Base-by-base conservation (phyloP, 2,797 vertebrate species). In the Muscicapa striata region DNA sequence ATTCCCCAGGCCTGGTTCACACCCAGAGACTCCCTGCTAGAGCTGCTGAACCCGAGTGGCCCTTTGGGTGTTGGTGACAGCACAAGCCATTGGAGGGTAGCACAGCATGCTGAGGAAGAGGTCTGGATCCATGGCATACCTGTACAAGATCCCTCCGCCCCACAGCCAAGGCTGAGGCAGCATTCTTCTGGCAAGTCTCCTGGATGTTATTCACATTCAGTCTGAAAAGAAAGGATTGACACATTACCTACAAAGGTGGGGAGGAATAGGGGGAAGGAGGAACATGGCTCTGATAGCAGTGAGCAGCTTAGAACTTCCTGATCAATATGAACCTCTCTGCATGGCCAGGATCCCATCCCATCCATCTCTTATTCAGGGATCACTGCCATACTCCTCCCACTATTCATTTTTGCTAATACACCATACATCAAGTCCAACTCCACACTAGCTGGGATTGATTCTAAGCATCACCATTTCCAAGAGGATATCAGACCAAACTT, bases 141-240 rank as follows among this genome's bases (percentile, higher is more conserved):
- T 99, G 99, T 3, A 99, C 98, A 8, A 99, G 98, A 84, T 99
- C 99, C 93, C 98, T 97, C 86, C 99, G 98, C 46, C 99, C 99
- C 13, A 99, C 98, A 0, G 98, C 93, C 67, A 99, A 96, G 11
- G 99, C 99, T 0, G 98, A 98, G 4, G 99, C 97, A 0, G 98
- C 98, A 1, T 99, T 99, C 98, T 99, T 99, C 98, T 99, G 98
- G 97, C 99, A 99, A 0, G 99, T 99, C 79, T 99, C 99, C 96
- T 99, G 98, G 96, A 99, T 99, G 93, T 99, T 99, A 26, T 98
- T 98, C 96, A 99, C 97, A 54, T 99, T 99, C 85, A 99, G 90
- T 94, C 99, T 99, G 96, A 66, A 97, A 85, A 59, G 54, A 69
- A 90, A 96, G 41, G 20, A 79, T 9, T 55, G 38, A 46, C 40